Evolutionary conservation across 1,140 invertebrate species (phyloP), one percentile per base, ranked within the genome.

Genomic region (Anadara kagoshimensis): DNA sequence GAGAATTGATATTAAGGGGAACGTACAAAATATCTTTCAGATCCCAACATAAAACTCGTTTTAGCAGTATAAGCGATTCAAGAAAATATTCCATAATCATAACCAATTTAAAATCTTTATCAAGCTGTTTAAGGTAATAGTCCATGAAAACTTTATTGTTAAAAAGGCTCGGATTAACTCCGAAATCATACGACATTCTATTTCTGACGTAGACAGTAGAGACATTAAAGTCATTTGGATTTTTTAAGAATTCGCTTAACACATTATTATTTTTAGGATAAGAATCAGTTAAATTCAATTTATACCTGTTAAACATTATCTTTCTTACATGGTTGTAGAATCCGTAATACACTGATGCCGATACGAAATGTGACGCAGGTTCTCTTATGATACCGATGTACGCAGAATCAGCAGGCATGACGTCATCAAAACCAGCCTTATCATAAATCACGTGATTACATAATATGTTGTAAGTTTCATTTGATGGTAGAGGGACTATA

Each of bases 61-160:
- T 79, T 22, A 87, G 54, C 10, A 87, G 64, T 1, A 87, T 73
- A 0, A 87, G 65, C 0, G 85, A 86, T 72, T 87, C 86, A 47
- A 83, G 77, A 49, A 87, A 85, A 62, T 80, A 71, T 59, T 87
- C 85, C 73, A 83, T 79, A 12, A 87, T 69, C 78, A 86, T 79
- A 0, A 86, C 78, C 7, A 86, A 64, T 0, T 47, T 12, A 67
- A 85, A 85, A 22, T 86, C 85, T 58, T 59, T 51, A 51, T 78
- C 76, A 26, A 87, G 43, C 36, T 82, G 54, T 57, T 76, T 3
- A 12, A 87, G 62, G 51, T 80, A 82, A 11, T 61, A 41, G 11
- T 76, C 57, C n/a, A 82, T 67, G 11, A 66, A 69, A 10, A 8
- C 47, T 11, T 58, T 36, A 24, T 82, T 74, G n/a, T 78, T 26